A percentile compares a stretch with the other conserved stretches of the same genome.
Conservation (phyloP, 1,140 invertebrate species). For the Conus ventricosus region DNA sequence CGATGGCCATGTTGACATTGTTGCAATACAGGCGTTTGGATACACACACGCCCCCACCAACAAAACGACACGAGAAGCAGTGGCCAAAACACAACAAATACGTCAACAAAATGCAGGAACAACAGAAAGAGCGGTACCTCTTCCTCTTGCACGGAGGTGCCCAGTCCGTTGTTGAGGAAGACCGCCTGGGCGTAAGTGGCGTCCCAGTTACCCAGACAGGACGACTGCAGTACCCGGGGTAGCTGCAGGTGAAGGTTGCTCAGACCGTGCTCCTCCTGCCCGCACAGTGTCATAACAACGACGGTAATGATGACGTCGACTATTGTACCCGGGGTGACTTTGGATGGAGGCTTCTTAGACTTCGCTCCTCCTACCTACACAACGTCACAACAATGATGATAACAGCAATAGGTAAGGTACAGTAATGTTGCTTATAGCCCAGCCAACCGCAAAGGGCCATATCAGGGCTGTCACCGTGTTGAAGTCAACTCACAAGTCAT, state of each 20-base stretch:
- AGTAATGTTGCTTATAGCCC: neutral
- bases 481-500: too few relatives aligned
- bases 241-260: constrained; percentile 30
- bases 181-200: constrained; percentile 66
- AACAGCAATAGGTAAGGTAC: constrained; percentile 23
- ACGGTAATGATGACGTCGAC: constrained; percentile 37
- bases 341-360: constrained; percentile 7
- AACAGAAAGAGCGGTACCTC: constrained; percentile 48
- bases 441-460: too few relatives aligned
- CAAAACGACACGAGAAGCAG: too few relatives aligned
- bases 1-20: too few relatives aligned
- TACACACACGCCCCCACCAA: too few relatives aligned
- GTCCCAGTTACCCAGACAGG: constrained; percentile 64
- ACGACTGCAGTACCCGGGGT: constrained; percentile 58
- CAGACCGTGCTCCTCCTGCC: constrained; percentile 43
- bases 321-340: constrained; percentile 56
- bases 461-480: too few relatives aligned
- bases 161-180: constrained; percentile 66
- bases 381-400: constrained; percentile 10
- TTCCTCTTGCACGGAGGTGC: constrained; percentile 55
- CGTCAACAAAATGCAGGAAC: too few relatives aligned
- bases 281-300: neutral
- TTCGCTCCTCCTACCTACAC: too few relatives aligned
- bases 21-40: too few relatives aligned
- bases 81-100: too few relatives aligned